Conservation (phyloP, 2,113 vertebrate species). For the Otolemur garnettii region DNA sequence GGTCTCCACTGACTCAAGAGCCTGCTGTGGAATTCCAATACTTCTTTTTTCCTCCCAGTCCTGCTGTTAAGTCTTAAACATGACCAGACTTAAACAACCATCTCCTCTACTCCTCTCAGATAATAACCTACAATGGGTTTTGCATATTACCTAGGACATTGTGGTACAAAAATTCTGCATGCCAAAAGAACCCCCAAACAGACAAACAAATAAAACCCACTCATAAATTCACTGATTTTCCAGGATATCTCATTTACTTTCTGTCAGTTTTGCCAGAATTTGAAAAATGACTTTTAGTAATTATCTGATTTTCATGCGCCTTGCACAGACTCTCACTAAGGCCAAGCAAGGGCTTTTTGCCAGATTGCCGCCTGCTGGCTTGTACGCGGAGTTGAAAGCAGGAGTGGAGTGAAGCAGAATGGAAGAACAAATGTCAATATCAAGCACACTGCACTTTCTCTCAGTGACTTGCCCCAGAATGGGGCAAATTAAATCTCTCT, state of each 20-base stretch:
- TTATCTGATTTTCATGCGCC: neutral
- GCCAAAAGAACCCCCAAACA: neutral
- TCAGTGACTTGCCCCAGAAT: neutral
- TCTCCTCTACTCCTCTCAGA: neutral
- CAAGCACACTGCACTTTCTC: neutral
- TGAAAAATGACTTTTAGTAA: slow-evolving; percentile 33
- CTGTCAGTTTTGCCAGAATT: neutral
- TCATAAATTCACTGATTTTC: neutral
- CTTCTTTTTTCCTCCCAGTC: neutral
- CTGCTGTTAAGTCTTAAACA: slow-evolving; percentile 39
- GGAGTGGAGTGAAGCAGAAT: neutral
- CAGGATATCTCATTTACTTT: slow-evolving; percentile 8
- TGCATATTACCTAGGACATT: slow-evolving; percentile 3
- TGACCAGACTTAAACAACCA: slow-evolving; percentile 56
- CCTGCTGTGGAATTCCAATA: slow-evolving; percentile 45
- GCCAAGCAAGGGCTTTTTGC: neutral
- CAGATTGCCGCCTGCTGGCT: neutral
- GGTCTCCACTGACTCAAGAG: slow-evolving; percentile 28
- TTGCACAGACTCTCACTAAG: neutral
- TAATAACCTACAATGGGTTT: slow-evolving; percentile 32
- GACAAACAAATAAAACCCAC: neutral
- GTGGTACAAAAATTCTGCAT: neutral
- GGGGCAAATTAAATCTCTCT: slow-evolving; percentile 27
- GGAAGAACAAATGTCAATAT: neutral
- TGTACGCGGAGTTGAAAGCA: neutral